A percentile compares a stretch with the other conserved stretches of the same genome.
Evolutionary conservation across 2,888 invertebrate species (phyloP).

Genomic region (Lingula anatina): DNA sequence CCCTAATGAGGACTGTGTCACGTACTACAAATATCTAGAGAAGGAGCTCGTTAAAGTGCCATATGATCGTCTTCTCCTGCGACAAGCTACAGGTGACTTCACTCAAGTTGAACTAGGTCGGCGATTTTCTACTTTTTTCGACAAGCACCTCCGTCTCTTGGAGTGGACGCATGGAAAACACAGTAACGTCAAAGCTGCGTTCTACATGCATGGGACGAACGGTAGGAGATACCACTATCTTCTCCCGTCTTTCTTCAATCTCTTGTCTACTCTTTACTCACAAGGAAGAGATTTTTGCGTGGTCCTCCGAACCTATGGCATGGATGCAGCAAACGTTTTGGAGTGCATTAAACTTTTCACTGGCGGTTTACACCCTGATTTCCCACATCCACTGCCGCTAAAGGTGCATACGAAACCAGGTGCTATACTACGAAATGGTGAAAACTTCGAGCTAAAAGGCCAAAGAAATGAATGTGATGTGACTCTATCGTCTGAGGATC

Average conservation of each 20-base stretch:
- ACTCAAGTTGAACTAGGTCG: constrained; percentile 32
- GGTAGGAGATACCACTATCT: constrained; percentile 46
- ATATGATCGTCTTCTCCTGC: constrained; percentile 32
- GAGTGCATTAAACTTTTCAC: constrained; percentile 28
- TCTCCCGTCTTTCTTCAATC: constrained; percentile 42
- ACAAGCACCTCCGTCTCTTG: constrained; percentile 31
- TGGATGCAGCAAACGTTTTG: constrained; percentile 43
- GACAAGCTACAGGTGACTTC: constrained; percentile 45
- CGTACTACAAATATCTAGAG: constrained; percentile 48
- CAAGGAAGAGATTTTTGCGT: constrained; percentile 37
- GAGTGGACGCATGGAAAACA: constrained; percentile 26
- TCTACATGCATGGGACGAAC: constrained; percentile 33
- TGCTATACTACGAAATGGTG: constrained; percentile 19
- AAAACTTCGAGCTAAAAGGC: no score
- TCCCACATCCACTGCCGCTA: constrained; percentile 22
- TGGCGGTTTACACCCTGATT: constrained; percentile 38
- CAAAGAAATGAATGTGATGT: no score
- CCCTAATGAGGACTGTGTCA: constrained; percentile 26
- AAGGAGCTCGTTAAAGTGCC: constrained; percentile 34
- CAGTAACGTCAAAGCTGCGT: constrained; percentile 12
- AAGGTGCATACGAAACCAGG: constrained; percentile 27
- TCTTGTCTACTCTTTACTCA: constrained; percentile 30
- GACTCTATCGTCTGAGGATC: no score
- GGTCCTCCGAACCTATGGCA: constrained; percentile 46
- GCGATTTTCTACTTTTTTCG: constrained; percentile 32